Conservation (phyloP, 2,113 vertebrate genomes). For the Muscicapa adusta region DNA sequence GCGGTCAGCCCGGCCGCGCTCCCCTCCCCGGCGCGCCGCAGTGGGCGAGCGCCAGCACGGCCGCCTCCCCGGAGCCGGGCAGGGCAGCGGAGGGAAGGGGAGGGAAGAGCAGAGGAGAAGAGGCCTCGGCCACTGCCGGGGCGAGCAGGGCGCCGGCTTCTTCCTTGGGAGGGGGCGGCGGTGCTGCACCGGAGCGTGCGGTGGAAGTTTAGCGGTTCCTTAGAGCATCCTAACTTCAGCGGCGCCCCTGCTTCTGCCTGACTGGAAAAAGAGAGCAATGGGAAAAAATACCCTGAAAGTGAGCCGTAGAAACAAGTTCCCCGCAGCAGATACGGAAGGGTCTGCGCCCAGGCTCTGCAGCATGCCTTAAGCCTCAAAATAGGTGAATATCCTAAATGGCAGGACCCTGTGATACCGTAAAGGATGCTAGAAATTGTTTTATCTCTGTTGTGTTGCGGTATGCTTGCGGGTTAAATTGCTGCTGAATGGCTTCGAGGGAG, state of each 20-base stretch:
- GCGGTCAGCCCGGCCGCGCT: neutral
- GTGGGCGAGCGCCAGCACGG: neutral
- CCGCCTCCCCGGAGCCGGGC: neutral
- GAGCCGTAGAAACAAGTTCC: neutral
- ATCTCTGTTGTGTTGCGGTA: neutral
- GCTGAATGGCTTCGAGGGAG: neutral
- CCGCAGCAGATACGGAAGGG: neutral
- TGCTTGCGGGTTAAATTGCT: neutral
- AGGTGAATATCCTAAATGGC: neutral
- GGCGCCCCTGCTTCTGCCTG: neutral
- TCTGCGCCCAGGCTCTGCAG: neutral
- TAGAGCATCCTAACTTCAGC: slow-evolving; percentile 30
- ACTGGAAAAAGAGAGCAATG: neutral
- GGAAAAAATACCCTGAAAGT: neutral
- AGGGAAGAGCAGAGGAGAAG: neutral
- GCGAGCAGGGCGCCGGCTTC: neutral
- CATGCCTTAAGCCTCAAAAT: neutral
- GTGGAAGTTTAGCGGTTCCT: slow-evolving; percentile 28
- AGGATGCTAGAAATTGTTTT: neutral
- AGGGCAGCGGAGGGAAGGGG: neutral
- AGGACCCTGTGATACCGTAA: neutral
- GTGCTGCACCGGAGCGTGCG: slow-evolving; percentile 22
- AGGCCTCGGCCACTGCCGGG: neutral
- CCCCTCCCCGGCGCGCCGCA: neutral
- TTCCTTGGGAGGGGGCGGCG: neutral